Conservation (phyloP, 1,140 invertebrate genomes). For the Matsumurasca onukii region DNA sequence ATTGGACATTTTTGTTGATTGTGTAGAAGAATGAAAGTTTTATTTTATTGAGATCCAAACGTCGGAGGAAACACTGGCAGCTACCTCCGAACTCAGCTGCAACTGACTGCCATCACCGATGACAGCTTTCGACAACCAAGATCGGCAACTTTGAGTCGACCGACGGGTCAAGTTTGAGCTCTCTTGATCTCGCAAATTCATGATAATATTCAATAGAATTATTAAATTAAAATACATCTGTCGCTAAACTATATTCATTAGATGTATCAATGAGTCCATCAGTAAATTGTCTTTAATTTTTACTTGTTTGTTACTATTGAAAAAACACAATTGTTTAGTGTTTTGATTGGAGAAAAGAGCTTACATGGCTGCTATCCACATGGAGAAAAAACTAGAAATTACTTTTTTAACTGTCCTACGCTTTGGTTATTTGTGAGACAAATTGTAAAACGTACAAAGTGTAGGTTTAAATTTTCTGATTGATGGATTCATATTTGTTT, state of each 20-base stretch:
- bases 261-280: too few species aligned
- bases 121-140: not conserved
- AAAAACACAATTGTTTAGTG: too few species aligned
- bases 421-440: too few species aligned
- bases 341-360: too few species aligned
- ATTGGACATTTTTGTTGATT: not conserved
- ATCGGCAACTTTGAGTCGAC: not conserved
- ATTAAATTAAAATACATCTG: not conserved
- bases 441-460: too few species aligned
- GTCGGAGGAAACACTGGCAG: constrained; percentile 1
- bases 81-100: constrained; percentile 12
- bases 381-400: too few species aligned
- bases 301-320: too few species aligned
- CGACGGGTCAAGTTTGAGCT: not conserved
- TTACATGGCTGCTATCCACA: too few species aligned
- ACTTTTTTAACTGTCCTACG: too few species aligned
- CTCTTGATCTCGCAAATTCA: not conserved
- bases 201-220: not conserved
- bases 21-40: not conserved
- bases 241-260: not conserved
- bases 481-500: too few species aligned
- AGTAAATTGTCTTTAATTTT: too few species aligned
- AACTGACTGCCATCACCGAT: not conserved
- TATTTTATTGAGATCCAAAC: constrained; percentile 13
- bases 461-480: too few species aligned